Conservation (phyloP, 2,797 vertebrate species). For the Sebastes wilsoni region DNA sequence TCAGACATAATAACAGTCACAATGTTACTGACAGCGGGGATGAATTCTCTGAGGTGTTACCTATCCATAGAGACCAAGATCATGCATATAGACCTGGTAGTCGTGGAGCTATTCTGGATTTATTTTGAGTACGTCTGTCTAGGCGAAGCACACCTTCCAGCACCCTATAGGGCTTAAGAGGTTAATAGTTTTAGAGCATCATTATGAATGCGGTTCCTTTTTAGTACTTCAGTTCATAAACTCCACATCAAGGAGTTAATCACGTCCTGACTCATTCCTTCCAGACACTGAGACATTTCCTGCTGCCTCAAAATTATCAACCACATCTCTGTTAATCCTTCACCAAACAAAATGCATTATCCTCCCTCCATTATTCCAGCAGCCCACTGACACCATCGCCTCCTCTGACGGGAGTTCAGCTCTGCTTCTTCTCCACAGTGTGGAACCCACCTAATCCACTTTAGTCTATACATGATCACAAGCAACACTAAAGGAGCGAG, state of each 20-base stretch:
- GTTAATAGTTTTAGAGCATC: too few species aligned
- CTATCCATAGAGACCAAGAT: too few species aligned
- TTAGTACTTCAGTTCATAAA: background rate
- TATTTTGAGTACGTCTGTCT: too few species aligned
- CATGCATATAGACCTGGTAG: background rate
- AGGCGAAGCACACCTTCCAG: too few species aligned
- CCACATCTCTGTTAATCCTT: background rate
- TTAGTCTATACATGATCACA: constrained; percentile 30
- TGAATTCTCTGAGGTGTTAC: too few species aligned
- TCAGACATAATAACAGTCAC: too few species aligned
- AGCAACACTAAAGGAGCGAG: constrained; percentile 25
- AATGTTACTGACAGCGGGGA: too few species aligned
- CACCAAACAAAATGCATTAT: constrained; percentile 5
- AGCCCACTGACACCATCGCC: background rate
- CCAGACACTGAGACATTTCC: background rate
- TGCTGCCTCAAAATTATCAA: background rate
- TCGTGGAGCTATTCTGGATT: background rate
- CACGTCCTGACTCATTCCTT: background rate
- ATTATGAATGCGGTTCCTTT: background rate
- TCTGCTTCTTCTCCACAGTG: background rate
- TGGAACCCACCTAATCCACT: constrained; percentile 32
- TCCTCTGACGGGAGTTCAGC: constrained; percentile 5
- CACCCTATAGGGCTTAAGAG: too few species aligned
- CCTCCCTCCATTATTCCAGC: background rate
- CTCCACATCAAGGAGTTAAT: background rate